Evolutionary conservation across 2,113 vertebrate genomes (phyloP), one percentile per base, ranked within the genome.

Genomic region (Scolopax mira): DNA sequence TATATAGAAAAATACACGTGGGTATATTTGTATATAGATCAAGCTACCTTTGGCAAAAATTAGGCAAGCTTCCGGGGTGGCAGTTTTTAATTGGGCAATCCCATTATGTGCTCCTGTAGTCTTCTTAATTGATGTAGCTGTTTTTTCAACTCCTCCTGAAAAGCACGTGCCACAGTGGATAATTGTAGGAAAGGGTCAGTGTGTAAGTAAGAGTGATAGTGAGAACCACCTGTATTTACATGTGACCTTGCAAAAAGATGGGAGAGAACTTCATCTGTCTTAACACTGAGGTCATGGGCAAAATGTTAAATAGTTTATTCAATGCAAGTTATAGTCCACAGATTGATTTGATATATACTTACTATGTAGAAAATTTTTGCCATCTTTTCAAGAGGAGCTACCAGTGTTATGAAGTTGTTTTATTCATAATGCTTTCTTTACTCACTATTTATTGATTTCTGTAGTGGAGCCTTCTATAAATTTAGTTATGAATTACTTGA

Each of bases 381-480:
- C 9, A 7, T 79, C 27, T 9, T 95, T 61, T 79, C 49, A 85
- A 39, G 37, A 46, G 37, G n/a, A 86, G 46, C 62, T 72, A 35
- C 27, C 31, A 55, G 18, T 82, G 48, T 79, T 83, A 91, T 52
- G 33, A 93, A 69, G 49, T 87, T 73, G 39, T 54, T 92, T 67
- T 74, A 89, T 91, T 94, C 33, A 69, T 91, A 54, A 55, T 94
- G 41, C 30, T 33, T 71, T 58, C 73, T 88, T 90, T 67, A 46
- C 57, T 71, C 30, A 41, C 16, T 85, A 13, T 64, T 94, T 95
- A 94, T 91, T 84, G 77, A 97, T 94, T 94, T 89, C 39, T 70
- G 2, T 48, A 78, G 24, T 46, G 28, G 24, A 77, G 4, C 49
- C 24, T 93, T 89, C 48, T 72, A 88, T 90, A 85, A 88, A 88